Evolutionary conservation across 2,888 invertebrate genomes (phyloP).

Genomic region (Gonocerus acuteangulatus): DNA sequence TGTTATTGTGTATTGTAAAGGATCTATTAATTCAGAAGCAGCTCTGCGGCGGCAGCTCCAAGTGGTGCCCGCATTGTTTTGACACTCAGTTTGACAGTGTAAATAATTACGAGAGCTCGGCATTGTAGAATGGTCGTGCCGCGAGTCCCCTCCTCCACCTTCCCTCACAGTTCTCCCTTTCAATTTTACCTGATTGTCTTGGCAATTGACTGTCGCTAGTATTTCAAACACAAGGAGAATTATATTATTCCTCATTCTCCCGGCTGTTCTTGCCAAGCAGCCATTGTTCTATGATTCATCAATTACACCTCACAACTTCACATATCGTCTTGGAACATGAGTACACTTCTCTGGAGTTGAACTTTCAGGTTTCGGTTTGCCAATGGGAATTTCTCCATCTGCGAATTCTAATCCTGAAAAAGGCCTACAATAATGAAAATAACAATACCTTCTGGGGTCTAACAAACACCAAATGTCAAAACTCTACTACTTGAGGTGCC

Average conservation of each 20-base stretch:
- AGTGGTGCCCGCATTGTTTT: conserved; percentile 27
- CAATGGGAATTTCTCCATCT: no score
- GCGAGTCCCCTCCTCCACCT: neutral
- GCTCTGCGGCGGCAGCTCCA: neutral
- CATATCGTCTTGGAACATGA: no score
- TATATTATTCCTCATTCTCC: conserved; percentile 18
- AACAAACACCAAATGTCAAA: no score
- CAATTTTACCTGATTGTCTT: conserved; percentile 10
- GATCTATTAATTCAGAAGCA: neutral
- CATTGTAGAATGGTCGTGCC: neutral
- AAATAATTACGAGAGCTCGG: conserved; percentile 26
- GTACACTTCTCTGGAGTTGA: no score
- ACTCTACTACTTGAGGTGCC: no score
- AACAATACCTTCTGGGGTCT: no score
- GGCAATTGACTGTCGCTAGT: neutral
- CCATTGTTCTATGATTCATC: neutral
- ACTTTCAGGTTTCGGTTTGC: no score
- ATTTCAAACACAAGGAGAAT: neutral
- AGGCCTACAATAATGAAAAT: no score
- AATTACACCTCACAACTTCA: neutral
- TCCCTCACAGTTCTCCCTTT: conserved; percentile 4
- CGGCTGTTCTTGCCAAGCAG: neutral
- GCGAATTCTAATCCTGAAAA: no score
- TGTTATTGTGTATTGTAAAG: conserved; percentile 1
- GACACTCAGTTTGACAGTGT: conserved; percentile 30